phyloP scores from a whole-genome alignment of 1,140 invertebrate genomes.

The Drosophila lini region DNA sequence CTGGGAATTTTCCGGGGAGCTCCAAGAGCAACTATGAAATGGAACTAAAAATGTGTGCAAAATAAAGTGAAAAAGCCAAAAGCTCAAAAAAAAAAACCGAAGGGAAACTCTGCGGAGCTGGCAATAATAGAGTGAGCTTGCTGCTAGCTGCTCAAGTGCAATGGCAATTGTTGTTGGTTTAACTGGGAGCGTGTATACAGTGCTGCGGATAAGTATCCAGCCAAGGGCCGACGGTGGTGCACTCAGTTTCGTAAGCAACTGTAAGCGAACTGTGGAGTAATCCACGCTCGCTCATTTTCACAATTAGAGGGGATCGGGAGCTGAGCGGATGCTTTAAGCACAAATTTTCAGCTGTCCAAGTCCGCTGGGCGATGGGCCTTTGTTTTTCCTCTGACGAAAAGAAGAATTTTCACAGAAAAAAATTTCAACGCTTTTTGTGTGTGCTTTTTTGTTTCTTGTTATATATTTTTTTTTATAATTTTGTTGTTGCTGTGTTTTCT shows the following conservation, averaged over 20 bases:
- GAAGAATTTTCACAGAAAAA: conserved; percentile 28
- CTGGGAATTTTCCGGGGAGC: conserved; percentile 12
- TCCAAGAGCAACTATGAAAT: conserved; percentile 20
- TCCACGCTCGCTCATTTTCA: conserved; percentile 58
- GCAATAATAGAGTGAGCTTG: conserved; percentile 77
- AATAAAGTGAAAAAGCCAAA: conserved; percentile 51
- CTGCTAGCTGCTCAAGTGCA: conserved; percentile 75
- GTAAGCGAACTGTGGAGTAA: conserved; percentile 67
- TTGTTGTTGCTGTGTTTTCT: conserved; percentile 5
- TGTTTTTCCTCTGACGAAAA: conserved; percentile 32
- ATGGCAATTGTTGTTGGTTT: conserved; percentile 71
- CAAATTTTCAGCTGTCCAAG: conserved; percentile 52
- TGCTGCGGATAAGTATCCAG: conserved; percentile 47
- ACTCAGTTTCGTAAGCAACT: conserved; percentile 57
- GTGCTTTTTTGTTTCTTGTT: conserved; percentile 13
- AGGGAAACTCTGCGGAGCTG: conserved; percentile 12
- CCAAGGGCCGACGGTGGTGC: conserved; percentile 10
- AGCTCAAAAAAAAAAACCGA: not conserved
- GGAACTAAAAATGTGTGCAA: conserved; percentile 46
- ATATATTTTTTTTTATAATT: conserved; percentile 14
- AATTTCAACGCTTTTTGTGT: conserved; percentile 34
- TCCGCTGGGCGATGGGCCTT: conserved; percentile 38
- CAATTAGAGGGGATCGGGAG: conserved; percentile 54
- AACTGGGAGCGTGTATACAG: conserved; percentile 38
- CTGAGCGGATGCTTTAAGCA: conserved; percentile 57